Percentiles rank a stretch among this genome's conserved stretches.
Conservation (phyloP, 1,140 invertebrate genomes). For the Drosophila kanapiae region DNA sequence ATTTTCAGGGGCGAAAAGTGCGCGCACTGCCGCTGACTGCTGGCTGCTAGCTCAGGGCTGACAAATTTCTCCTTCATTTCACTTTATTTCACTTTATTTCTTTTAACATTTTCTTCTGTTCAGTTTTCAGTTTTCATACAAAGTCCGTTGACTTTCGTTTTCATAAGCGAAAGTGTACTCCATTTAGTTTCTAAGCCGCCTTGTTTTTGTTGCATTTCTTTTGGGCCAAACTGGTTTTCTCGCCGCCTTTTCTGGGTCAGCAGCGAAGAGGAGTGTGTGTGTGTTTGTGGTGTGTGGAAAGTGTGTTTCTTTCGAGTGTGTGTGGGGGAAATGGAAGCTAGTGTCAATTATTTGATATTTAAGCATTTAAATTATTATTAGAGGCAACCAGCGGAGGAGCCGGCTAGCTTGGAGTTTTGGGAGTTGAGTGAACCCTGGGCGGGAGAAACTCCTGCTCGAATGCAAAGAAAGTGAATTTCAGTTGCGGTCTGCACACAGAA, state of each 20-base stretch:
- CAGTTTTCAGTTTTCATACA: conserved; percentile 36
- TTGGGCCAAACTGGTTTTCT: conserved; percentile 56
- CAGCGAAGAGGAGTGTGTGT: conserved; percentile 37
- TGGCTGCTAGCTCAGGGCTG: conserved; percentile 57
- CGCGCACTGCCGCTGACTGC: conserved; percentile 28
- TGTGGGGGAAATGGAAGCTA: conserved; percentile 46
- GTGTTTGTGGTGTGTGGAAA: conserved; percentile 59
- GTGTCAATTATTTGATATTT: conserved; percentile 75
- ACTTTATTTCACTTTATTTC: conserved; percentile 37
- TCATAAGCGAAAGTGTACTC: conserved; percentile 84
- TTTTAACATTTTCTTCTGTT: conserved; percentile 10
- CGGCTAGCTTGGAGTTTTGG: conserved; percentile 32
- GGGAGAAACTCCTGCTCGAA: conserved; percentile 63
- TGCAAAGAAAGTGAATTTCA: conserved; percentile 79
- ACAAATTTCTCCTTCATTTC: conserved; percentile 81
- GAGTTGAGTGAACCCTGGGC: conserved; percentile 65
- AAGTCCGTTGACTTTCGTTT: conserved; percentile 83
- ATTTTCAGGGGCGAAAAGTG: conserved; percentile 64
- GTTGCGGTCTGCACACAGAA: conserved; percentile 55
- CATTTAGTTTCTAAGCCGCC: conserved; percentile 73
- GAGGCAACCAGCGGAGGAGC: neutral
- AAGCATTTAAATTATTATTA: conserved; percentile 70
- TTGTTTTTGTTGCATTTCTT: conserved; percentile 70
- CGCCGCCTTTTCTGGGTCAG: conserved; percentile 72
- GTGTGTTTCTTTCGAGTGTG: conserved; percentile 42